These are phyloP conservation scores for Diplolepis rosae DNA, from an alignment of 2,888 invertebrate genomes.

Conservation along the genomic window DNA sequence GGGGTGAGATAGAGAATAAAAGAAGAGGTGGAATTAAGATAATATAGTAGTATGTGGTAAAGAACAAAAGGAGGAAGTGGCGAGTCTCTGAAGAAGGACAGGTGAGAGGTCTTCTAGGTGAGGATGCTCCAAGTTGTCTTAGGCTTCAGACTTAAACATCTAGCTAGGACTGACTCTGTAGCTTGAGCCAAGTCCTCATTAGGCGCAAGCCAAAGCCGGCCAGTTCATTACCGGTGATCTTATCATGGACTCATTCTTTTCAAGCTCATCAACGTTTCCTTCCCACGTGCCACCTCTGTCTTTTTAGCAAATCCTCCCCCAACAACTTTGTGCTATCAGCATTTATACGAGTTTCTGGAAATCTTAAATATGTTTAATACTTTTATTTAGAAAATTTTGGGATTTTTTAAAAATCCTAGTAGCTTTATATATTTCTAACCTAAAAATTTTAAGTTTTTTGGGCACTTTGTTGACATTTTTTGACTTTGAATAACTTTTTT, in stretches of 20 bases:
- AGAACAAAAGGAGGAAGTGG: slow-evolving; percentile 2
- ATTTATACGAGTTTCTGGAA: neutral
- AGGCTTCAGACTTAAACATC: slow-evolving; percentile 31
- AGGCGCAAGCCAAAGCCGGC: slow-evolving; percentile 58
- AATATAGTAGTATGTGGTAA: slow-evolving; percentile 7
- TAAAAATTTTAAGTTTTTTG: too few relatives aligned
- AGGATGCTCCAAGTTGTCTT: slow-evolving; percentile 43
- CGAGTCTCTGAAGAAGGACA: slow-evolving; percentile 34
- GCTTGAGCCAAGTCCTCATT: slow-evolving; percentile 62
- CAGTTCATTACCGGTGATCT: slow-evolving; percentile 69
- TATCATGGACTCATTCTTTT: slow-evolving; percentile 64
- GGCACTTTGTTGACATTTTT: too few relatives aligned
- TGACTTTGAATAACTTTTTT: too few relatives aligned
- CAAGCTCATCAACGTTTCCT: slow-evolving; percentile 46
- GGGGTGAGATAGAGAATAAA: neutral
- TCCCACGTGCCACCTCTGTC: slow-evolving; percentile 48
- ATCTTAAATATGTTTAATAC: neutral
- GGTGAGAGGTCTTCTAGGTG: slow-evolving; percentile 48
- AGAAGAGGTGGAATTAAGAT: neutral
- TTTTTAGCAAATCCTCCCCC: neutral
- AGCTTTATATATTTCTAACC: too few relatives aligned
- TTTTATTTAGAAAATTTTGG: too few relatives aligned
- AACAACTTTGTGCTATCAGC: neutral
- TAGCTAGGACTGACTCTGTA: slow-evolving; percentile 43
- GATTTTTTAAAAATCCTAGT: too few relatives aligned